phyloP scores from a whole-genome alignment of 2,797 vertebrate genomes.

The Phrynocephalus vlangalii region DNA sequence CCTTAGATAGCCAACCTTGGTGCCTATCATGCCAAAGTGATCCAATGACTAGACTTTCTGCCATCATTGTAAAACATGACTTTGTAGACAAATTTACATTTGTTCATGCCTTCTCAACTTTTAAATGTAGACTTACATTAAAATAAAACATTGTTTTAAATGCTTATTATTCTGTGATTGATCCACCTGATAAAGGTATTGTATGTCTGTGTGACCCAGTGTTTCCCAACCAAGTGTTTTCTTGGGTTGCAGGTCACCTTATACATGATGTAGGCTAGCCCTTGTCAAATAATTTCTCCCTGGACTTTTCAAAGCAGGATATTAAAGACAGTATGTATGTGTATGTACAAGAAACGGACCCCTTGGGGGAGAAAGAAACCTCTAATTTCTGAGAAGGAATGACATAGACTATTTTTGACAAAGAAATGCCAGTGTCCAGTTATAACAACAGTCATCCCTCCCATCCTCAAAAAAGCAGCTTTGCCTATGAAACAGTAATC shows the following conservation, averaged over 20 bases:
- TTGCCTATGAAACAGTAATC: too few species aligned
- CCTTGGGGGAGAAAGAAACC: too few species aligned
- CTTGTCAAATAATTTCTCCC: too few species aligned
- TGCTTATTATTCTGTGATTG: neutral
- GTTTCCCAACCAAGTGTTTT: neutral
- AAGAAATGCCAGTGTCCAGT: too few species aligned
- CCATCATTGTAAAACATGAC: neutral
- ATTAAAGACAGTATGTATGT: too few species aligned
- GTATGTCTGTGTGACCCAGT: neutral
- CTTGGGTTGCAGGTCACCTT: too few species aligned
- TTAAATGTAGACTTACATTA: neutral
- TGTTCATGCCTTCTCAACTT: neutral
- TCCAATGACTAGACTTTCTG: neutral
- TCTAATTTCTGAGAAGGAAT: too few species aligned
- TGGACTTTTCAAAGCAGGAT: too few species aligned
- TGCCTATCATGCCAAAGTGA: neutral
- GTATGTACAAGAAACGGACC: too few species aligned
- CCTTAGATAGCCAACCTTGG: neutral
- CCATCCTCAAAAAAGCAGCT: neutral
- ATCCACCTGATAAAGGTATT: neutral
- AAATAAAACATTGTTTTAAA: neutral
- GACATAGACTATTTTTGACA: too few species aligned
- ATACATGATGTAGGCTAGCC: too few species aligned
- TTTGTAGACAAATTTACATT: conserved; percentile 6
- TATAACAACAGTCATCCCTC: too few species aligned